Evolutionary conservation across 1,140 invertebrate species (phyloP), one percentile per base, ranked within the genome.

Genomic region (Aradophagus sp.): DNA sequence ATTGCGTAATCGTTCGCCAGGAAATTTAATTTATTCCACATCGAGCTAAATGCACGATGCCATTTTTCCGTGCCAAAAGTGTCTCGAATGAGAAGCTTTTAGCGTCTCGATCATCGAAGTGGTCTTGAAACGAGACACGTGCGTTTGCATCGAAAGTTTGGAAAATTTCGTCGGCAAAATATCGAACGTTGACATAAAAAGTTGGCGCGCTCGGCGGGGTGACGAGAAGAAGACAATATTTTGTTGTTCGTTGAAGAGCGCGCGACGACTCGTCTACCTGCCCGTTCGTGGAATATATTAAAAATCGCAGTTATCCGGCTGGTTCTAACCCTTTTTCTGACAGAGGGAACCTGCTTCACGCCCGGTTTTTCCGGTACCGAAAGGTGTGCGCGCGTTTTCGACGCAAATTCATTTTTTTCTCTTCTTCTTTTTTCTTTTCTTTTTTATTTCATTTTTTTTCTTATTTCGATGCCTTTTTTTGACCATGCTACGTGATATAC

Each of bases 301-400:
- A 34, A 50, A 42, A 44, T 26, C 20, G 26, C 42, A 20, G 11
- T 39, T 58, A 44, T 31, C 50, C 10, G n/a, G 29, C 31, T 20
- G 17, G 48, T 59, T 72, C 6, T 26, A 55, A 62, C 52, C 56
- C 62, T 67, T 56, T 48, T 27, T n/a, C n/a, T n/a, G n/a, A n/a
- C n/a, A n/a, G n/a, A n/a, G 8, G 15, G 34, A 68, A 79, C 76
- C 67, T 72, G 77, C 62, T 66, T 61, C 38, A 52, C 17, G 67
- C 67, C 74, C 73, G n/a, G 75, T 79, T 79, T 77, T 81, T 72
- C 78, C 69, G 53, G 77, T 78, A 69, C 29, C 52, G 35, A 65
- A 38, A 50, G 73, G 56, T 55, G n/a, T n/a, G n/a, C n/a, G 62
- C 42, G 56, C 6, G 26, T 58, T 52, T 62, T 44, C 10, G 19